Evolutionary conservation across 2,113 vertebrate species (phyloP).

Genomic region (Epinephelus moara): DNA sequence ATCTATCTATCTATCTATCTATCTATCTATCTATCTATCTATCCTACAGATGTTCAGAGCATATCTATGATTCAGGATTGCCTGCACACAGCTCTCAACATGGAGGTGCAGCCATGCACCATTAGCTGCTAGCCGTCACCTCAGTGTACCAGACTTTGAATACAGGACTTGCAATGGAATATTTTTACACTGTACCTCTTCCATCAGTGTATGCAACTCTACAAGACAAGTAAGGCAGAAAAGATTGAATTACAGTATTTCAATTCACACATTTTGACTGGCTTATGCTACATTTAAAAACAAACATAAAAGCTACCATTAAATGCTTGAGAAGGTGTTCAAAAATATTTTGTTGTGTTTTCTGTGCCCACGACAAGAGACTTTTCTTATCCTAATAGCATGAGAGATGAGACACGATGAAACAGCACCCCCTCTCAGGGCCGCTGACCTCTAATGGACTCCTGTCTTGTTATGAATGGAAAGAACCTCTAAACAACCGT

Average conservation of each 20-base stretch:
- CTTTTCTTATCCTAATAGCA: background rate
- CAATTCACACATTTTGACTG: background rate
- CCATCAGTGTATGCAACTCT: background rate
- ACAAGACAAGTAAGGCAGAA: background rate
- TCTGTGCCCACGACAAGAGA: no score
- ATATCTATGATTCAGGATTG: no score
- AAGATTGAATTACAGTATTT: background rate
- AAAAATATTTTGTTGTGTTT: background rate
- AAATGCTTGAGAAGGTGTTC: background rate
- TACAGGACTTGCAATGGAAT: background rate
- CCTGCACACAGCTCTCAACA: no score
- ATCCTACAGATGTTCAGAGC: no score
- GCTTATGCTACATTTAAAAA: background rate
- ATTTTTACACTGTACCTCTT: background rate
- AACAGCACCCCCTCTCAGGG: background rate
- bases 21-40: no score
- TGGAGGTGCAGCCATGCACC: no score
- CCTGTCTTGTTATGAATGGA: conserved; percentile 55
- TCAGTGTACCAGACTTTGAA: background rate
- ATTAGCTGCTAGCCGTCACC: no score
- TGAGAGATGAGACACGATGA: background rate
- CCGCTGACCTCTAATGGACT: background rate
- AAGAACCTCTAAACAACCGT: conserved; percentile 2
- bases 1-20: no score
- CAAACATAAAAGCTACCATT: background rate